Conservation (phyloP, 1,140 invertebrate genomes). For the Drosophila sproati region DNA sequence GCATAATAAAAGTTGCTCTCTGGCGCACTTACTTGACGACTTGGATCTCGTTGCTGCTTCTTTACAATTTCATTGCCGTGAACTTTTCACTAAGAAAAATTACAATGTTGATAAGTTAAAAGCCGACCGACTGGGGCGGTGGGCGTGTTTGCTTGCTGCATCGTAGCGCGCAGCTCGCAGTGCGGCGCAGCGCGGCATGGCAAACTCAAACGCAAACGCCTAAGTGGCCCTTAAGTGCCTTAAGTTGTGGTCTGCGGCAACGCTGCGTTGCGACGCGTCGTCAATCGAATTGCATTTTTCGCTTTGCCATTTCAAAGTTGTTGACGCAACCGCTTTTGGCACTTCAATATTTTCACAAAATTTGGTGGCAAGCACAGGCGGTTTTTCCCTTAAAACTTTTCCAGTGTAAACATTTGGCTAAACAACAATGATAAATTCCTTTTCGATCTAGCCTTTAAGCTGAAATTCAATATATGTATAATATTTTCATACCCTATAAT, state of each 20-base stretch:
- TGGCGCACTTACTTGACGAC: slow-evolving; percentile 12
- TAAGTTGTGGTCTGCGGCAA: slow-evolving; percentile 26
- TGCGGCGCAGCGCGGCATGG: neutral
- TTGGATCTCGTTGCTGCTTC: slow-evolving; percentile 24
- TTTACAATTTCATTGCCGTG: slow-evolving; percentile 33
- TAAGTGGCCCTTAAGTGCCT: slow-evolving; percentile 63
- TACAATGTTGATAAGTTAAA: slow-evolving; percentile 61
- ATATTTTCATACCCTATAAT: no score
- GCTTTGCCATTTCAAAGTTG: slow-evolving; percentile 29
- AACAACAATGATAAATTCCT: neutral
- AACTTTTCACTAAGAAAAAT: slow-evolving; percentile 50
- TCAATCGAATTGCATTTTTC: slow-evolving; percentile 26
- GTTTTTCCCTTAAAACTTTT: neutral
- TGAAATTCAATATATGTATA: no score
- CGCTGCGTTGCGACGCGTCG: slow-evolving; percentile 1
- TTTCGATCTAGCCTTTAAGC: neutral
- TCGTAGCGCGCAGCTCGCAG: neutral
- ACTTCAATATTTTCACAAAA: slow-evolving; percentile 16
- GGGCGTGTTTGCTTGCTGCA: slow-evolving; percentile 17
- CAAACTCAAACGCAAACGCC: slow-evolving; percentile 28
- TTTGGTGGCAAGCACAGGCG: neutral
- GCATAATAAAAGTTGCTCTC: slow-evolving; percentile 44
- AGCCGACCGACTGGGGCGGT: slow-evolving; percentile 28
- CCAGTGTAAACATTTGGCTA: neutral
- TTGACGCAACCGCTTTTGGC: slow-evolving; percentile 23